Evolutionary conservation across 2,797 vertebrate genomes (phyloP), one percentile per base, ranked within the genome.

Genomic region (Pipistrellus kuhlii): DNA sequence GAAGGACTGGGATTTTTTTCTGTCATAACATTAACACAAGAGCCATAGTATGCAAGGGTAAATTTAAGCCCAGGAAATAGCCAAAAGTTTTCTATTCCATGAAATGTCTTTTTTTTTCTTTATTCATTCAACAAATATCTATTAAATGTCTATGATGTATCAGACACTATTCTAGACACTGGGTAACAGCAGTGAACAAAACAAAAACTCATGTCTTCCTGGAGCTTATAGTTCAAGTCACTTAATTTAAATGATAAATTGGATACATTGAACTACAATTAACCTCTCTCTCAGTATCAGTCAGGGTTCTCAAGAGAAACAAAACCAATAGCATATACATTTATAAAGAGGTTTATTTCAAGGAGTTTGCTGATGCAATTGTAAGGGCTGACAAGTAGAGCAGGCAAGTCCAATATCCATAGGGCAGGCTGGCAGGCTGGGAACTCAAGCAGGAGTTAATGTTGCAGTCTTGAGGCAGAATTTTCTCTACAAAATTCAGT

Each of bases 231-330:
- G 53, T 38, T 87, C 46, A 92, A 57, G 5, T 77, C 62, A n/a
- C 32, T 85, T 57, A 85, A 80, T 71, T 72, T 94, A 62, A 94
- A n/a, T 78, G 27, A 71, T 46, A 41, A 93, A 57, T 5, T 90
- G 30, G 38, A 21, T 53, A 6, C 44, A 66, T 41, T 66, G n/a
- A 86, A 30, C 32, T 85, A 32, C 21, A 81, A 46, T 72, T 64
- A 69, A 69, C 41, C 35, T 84, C 21, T 72, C 27, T 48, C 30
- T 90, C 53, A 51, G 1, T 78, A 62, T 85, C n/a, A 73, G 5
- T 90, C 44, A 76, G 21, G 11, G 32, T 73, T 78, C 57, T 85
- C 62, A 55, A 73, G 14, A 73, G 59, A 90, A 83, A 68, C 23
- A 81, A 20, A 77, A 77, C 30, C 14, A 71, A 53, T 13, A 62